Evolutionary conservation across 1,140 invertebrate genomes (phyloP).

Genomic region (Spodoptera frugiperda): DNA sequence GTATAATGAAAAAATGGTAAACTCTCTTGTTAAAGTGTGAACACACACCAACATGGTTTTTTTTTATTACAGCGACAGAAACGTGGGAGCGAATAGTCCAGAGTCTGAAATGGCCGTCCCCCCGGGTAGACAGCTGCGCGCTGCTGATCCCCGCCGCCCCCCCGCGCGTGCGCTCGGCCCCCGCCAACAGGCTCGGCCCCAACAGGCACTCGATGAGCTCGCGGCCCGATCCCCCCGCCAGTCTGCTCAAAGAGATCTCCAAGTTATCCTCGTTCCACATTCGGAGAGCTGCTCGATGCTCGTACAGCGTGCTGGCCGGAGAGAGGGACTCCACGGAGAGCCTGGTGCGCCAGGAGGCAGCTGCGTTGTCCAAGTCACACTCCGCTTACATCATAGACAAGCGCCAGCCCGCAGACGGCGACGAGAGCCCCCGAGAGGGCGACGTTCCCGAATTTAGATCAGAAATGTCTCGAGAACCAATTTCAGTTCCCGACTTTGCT

Average conservation of each 20-base stretch:
- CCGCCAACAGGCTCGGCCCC: slow-evolving; percentile 38
- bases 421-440: slow-evolving; percentile 70
- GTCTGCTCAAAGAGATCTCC: slow-evolving; percentile 90
- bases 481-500: slow-evolving; percentile 92
- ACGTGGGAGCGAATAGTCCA: slow-evolving; percentile 92
- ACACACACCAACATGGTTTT: no score
- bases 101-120: slow-evolving; percentile 89
- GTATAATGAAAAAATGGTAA: no score
- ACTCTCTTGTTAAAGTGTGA: no score
- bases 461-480: slow-evolving; percentile 88
- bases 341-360: slow-evolving; percentile 73
- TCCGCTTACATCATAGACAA: slow-evolving; percentile 88
- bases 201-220: slow-evolving; percentile 37
- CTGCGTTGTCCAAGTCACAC: slow-evolving; percentile 87
- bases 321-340: slow-evolving; percentile 90
- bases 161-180: slow-evolving; percentile 68
- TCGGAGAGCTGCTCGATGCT: slow-evolving; percentile 89
- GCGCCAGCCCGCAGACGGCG: slow-evolving; percentile 74
- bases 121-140: slow-evolving; percentile 86
- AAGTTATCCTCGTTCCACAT: slow-evolving; percentile 91
- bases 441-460: slow-evolving; percentile 62
- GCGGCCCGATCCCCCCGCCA: slow-evolving; percentile 64
- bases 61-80: slow-evolving; percentile 88
- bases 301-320: slow-evolving; percentile 90
- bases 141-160: slow-evolving; percentile 75